phyloP scores from a whole-genome alignment of 2,797 vertebrate species.

The Odontamblyopus rebecca region DNA sequence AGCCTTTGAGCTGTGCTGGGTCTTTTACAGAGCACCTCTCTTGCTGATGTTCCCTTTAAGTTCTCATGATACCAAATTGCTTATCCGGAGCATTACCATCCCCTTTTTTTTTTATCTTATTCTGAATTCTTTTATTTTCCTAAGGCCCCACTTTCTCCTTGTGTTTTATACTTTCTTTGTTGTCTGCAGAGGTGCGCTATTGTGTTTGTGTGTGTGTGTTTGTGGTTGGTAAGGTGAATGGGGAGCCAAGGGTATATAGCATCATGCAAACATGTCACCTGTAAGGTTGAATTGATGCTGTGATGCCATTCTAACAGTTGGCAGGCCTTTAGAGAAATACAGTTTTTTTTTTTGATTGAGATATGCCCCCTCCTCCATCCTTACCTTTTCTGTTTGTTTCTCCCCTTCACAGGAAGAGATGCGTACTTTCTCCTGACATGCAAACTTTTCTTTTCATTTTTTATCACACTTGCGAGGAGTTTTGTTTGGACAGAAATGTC shows the following conservation, averaged over 20 bases:
- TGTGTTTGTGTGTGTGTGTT: constrained; percentile 34
- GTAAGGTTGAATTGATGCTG: constrained; percentile 71
- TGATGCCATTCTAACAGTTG: constrained; percentile 65
- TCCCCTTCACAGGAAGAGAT: constrained; percentile 67
- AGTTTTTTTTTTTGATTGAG: constrained; percentile 71
- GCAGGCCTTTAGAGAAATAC: constrained; percentile 65
- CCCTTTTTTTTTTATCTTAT: constrained; percentile 53
- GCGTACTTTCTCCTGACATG: constrained; percentile 68
- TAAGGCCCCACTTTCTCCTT: constrained; percentile 67
- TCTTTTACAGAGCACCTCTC: constrained; percentile 76
- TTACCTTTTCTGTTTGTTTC: constrained; percentile 67
- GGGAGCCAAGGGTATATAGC: constrained; percentile 70
- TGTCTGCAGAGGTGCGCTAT: constrained; percentile 52
- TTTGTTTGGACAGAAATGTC: constrained; percentile 71
- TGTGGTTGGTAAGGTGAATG: constrained; percentile 56
- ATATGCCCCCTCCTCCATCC: constrained; percentile 62
- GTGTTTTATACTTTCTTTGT: constrained; percentile 52
- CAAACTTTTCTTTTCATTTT: constrained; percentile 79
- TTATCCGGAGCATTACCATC: constrained; percentile 57
- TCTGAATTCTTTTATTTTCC: constrained; percentile 62
- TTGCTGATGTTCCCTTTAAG: constrained; percentile 73
- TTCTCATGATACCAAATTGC: constrained; percentile 77
- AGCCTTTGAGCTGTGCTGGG: constrained; percentile 77
- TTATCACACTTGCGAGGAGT: constrained; percentile 56
- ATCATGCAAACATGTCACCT: constrained; percentile 77